These are phyloP conservation scores for Hyppa rectilinea DNA, from an alignment of 2,888 invertebrate genomes.

Conservation along the genomic window DNA sequence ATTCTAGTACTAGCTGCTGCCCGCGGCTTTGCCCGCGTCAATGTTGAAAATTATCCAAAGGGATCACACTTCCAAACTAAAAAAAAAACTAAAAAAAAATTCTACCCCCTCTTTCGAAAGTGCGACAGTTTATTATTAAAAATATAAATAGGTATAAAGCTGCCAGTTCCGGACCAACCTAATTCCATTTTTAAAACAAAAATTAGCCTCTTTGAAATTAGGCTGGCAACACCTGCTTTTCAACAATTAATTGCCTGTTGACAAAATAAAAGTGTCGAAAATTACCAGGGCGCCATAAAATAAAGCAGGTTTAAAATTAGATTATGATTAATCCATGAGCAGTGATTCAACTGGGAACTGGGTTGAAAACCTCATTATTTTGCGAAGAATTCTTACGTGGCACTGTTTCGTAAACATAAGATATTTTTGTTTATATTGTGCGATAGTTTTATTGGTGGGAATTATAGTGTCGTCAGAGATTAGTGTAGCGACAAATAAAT, in stretches of 20 bases:
- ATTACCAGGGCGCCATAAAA: conserved; percentile 37
- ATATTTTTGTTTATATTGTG: conserved; percentile 52
- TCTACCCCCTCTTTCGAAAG: no score
- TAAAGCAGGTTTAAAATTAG: conserved; percentile 42
- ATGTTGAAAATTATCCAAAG: no score
- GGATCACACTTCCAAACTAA: no score
- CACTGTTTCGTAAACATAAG: conserved; percentile 52
- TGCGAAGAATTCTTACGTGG: conserved; percentile 45
- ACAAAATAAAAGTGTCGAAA: conserved; percentile 46
- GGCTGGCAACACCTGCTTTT: conserved; percentile 54
- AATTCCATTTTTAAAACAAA: conserved; percentile 22
- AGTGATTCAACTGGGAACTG: conserved; percentile 29
- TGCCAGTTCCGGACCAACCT: conserved; percentile 17
- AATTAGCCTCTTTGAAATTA: conserved; percentile 23
- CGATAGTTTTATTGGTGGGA: conserved; percentile 34
- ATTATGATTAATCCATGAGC: conserved; percentile 45
- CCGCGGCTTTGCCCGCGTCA: no score
- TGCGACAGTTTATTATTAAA: not conserved
- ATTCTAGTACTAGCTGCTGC: no score
- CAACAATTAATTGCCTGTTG: conserved; percentile 44
- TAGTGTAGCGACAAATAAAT: conserved; percentile 20
- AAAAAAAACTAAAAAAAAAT: no score
- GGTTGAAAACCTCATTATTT: conserved; percentile 57
- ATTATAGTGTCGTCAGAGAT: conserved; percentile 11
- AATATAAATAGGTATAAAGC: conserved; percentile 16